phyloP scores from a whole-genome alignment of 2,113 vertebrate species.

The Mesoclemmys tuberculata region DNA sequence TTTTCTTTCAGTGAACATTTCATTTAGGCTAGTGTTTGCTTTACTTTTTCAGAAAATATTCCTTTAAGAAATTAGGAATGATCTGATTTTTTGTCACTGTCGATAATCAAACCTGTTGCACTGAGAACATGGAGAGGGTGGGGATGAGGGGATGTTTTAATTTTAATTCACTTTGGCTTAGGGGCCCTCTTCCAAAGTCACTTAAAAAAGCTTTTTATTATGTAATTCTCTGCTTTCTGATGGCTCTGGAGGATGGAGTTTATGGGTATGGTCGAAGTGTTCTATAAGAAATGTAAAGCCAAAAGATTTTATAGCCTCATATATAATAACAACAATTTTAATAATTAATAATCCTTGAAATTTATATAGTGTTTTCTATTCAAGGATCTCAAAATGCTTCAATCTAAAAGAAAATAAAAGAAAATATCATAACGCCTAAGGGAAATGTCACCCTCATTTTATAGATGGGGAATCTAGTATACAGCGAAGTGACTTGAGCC shows the following conservation, averaged over 20 bases:
- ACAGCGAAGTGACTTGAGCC: background rate
- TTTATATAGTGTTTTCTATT: background rate
- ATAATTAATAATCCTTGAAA: background rate
- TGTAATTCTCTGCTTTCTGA: background rate
- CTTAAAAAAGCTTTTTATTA: background rate
- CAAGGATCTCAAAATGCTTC: background rate
- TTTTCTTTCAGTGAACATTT: constrained; percentile 62
- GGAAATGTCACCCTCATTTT: background rate
- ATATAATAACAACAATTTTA: background rate
- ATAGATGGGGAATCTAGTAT: background rate
- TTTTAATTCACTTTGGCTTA: background rate
- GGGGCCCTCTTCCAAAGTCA: constrained; percentile 15
- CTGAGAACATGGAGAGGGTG: constrained; percentile 10
- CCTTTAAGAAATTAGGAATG: constrained; percentile 55
- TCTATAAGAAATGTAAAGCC: background rate
- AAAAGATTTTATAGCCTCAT: background rate
- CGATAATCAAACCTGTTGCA: constrained; percentile 40
- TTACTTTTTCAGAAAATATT: constrained; percentile 62
- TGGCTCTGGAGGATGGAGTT: background rate
- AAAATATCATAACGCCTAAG: background rate
- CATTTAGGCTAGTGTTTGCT: constrained; percentile 13
- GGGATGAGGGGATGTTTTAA: background rate
- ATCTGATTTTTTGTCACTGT: constrained; percentile 24
- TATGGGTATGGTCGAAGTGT: too few relatives aligned
- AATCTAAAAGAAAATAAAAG: background rate